Conservation (phyloP, 2,888 invertebrate species). For the Ichneumon xanthorius region DNA sequence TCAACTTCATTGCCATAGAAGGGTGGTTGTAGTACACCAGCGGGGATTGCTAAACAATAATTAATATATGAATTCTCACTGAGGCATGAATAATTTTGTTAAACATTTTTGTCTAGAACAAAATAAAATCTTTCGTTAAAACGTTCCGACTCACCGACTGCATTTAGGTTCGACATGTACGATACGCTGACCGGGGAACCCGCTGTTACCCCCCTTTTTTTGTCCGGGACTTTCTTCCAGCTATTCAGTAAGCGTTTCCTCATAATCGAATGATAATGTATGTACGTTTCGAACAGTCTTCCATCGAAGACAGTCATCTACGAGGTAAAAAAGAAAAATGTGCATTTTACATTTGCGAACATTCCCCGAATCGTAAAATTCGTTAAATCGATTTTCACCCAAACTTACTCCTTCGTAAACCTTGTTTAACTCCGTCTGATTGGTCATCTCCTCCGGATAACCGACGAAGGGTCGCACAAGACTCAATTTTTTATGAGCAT, state of each 20-base stretch:
- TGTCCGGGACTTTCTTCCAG: constrained; percentile 88
- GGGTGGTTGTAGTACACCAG: constrained; percentile 86
- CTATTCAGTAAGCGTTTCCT: constrained; percentile 87
- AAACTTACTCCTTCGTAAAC: constrained; percentile 89
- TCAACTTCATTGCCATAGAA: constrained; percentile 89
- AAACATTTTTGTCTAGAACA: constrained; percentile 36
- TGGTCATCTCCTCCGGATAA: constrained; percentile 92
- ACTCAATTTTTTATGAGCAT: constrained; percentile 89
- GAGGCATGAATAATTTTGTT: background rate
- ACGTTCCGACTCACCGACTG: constrained; percentile 88
- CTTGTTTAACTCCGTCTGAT: constrained; percentile 88
- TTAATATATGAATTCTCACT: background rate
- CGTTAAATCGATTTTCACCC: background rate
- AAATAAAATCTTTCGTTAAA: constrained; percentile 32
- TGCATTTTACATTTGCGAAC: constrained; percentile 23
- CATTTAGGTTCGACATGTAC: constrained; percentile 90
- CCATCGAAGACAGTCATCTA: constrained; percentile 88
- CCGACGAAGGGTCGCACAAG: constrained; percentile 92
- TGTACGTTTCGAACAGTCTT: constrained; percentile 87
- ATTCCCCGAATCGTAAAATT: background rate
- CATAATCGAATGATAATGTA: constrained; percentile 87
- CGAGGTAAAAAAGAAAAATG: constrained; percentile 67
- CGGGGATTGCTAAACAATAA: constrained; percentile 84
- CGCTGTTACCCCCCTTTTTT: constrained; percentile 90
- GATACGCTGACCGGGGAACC: constrained; percentile 91